Evolutionary conservation across 2,888 invertebrate genomes (phyloP).

Genomic region (Hermaeophaga mercurialis): DNA sequence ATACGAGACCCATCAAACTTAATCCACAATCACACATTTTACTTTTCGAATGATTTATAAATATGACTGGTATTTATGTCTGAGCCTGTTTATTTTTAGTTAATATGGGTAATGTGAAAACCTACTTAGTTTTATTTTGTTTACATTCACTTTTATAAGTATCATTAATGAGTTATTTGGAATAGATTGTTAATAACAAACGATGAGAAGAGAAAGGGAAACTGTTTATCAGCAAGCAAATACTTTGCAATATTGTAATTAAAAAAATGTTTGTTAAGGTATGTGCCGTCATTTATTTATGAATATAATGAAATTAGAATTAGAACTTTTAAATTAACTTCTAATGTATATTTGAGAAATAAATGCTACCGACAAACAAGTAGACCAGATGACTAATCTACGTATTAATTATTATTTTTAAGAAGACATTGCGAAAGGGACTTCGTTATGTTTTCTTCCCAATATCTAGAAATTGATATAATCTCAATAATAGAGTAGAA

Average conservation of each 20-base stretch:
- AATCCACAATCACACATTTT: slow-evolving; percentile 37
- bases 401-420: no score
- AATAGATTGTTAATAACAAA: not conserved
- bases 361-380: no score
- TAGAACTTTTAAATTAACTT: no score
- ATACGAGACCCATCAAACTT: slow-evolving; percentile 38
- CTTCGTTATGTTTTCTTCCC: not conserved
- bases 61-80: slow-evolving; percentile 22
- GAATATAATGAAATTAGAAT: no score
- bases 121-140: slow-evolving; percentile 6
- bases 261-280: no score
- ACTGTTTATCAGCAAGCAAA: no score
- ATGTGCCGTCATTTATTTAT: no score
- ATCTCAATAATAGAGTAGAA: not conserved
- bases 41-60: slow-evolving; percentile 31
- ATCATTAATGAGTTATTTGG: not conserved
- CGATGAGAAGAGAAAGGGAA: no score
- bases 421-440: slow-evolving; percentile 1
- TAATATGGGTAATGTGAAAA: not conserved
- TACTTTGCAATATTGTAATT: no score
- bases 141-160: not conserved
- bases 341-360: no score
- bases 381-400: no score
- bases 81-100: slow-evolving; percentile 18
- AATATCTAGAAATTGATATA: not conserved